Evolutionary conservation across 2,888 invertebrate genomes (phyloP), one percentile per base, ranked within the genome.

Genomic region (Drosophila longiperda): DNA sequence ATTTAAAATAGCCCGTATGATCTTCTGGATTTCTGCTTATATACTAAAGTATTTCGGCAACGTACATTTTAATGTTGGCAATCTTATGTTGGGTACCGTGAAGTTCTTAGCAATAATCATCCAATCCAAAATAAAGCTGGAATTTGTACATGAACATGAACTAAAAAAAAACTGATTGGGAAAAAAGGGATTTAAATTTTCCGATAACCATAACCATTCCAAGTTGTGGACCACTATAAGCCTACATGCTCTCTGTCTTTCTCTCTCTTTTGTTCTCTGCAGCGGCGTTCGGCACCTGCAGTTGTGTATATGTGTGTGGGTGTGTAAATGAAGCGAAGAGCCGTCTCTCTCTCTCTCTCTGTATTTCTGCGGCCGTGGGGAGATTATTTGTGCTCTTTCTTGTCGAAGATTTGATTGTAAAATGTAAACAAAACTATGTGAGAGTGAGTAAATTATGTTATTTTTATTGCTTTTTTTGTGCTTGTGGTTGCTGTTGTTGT

Each of bases 371-470:
- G 60, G 57, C 66, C 66, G 57, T 67, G 73, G 68, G 62, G 26
- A 60, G 45, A 52, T 50, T 55, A 50, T 54, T 71, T 54, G 61
- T 64, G 65, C 78, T 78, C 60, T 78, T 71, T 73, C 65, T 72
- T 60, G 71, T 65, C 66, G 69, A 64, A 73, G 74, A 83, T 74
- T 74, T 75, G 45, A 45, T 80, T 80, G 80, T 83, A 83, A 83
- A 68, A 74, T 83, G 83, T 86, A 84, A 86, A 86, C 82, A 84
- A 86, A 82, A 64, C 78, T 33, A 61, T 61, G 36, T 68, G 48
- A 32, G 55, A 50, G 38, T 52, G 55, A 58, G 53, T 61, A 53
- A 52, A 45, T 70, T 42, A 55, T 60, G 59, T 59, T 64, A 36
- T 65, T 65, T 20, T 59, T 74, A 69, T 73, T 73, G 60, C 68